Conservation (phyloP, 2,113 vertebrate genomes). For the Charina bottae region DNA sequence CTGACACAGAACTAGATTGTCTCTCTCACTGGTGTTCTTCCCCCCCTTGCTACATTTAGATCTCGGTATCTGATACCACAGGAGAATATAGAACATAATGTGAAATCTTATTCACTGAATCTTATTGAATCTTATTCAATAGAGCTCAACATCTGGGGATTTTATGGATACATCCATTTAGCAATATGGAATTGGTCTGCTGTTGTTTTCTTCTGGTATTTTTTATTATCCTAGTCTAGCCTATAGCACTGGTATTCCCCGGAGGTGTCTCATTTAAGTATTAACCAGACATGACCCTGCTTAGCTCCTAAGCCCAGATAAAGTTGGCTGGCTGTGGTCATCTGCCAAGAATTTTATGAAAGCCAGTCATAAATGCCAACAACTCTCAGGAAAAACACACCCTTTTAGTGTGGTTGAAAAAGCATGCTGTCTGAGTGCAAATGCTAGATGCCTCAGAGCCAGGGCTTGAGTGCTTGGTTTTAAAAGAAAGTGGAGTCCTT, state of each 20-base stretch:
- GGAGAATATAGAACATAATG: not conserved
- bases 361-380: not conserved
- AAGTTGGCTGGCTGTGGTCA: not conserved
- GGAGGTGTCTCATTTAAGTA: not conserved
- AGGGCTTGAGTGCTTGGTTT: not conserved
- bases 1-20: not conserved
- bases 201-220: not conserved
- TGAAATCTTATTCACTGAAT: not conserved
- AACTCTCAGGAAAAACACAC: not conserved
- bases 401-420: not conserved
- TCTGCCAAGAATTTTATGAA: not conserved
- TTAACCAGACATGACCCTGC: not conserved
- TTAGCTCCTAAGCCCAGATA: not conserved
- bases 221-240: not conserved
- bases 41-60: not conserved
- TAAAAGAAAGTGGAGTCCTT: not conserved
- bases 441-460: not conserved
- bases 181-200: not conserved
- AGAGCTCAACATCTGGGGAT: not conserved
- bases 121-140: not conserved
- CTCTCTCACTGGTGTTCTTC: not conserved
- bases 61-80: not conserved
- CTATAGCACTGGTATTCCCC: not conserved
- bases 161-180: not conserved
- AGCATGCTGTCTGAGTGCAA: not conserved